A percentile compares a stretch with the other conserved stretches of the same genome.
phyloP scores from a whole-genome alignment of 2,113 vertebrate genomes.

The Ceratotherium simum region DNA sequence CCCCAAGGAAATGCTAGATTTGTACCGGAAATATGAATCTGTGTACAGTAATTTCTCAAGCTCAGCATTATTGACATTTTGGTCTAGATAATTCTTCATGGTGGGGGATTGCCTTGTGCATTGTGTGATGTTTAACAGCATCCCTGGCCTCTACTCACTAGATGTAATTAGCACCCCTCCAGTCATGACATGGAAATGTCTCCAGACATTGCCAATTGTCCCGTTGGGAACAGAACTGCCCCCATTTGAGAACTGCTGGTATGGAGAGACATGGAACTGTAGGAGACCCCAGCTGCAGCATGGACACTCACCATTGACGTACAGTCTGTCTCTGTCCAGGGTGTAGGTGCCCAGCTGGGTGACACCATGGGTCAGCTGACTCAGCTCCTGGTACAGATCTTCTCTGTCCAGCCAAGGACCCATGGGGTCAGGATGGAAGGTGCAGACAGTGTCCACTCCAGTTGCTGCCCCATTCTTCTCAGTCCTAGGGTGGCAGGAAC shows the following conservation, averaged over 20 bases:
- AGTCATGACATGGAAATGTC: background rate
- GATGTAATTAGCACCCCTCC: background rate
- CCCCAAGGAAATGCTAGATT: background rate
- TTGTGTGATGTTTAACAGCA: background rate
- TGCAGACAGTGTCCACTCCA: slow-evolving; percentile 55
- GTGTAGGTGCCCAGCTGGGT: slow-evolving; percentile 61
- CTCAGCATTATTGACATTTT: background rate
- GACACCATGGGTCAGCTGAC: background rate
- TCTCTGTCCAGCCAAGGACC: background rate
- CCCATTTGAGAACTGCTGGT: background rate
- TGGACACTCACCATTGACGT: slow-evolving; percentile 60
- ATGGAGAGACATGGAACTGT: background rate
- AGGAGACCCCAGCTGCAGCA: too few species aligned
- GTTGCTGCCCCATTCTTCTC: slow-evolving; percentile 30
- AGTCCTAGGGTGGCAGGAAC: background rate
- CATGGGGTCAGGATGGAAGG: background rate
- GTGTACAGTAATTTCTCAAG: background rate
- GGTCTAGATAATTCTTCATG: background rate
- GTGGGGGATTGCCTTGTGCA: too few species aligned
- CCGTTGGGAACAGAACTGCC: background rate
- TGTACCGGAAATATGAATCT: background rate
- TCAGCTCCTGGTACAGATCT: slow-evolving; percentile 59
- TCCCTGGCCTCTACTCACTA: background rate
- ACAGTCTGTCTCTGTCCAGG: slow-evolving; percentile 66
- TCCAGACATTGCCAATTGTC: background rate